phyloP scores from a whole-genome alignment of 2,888 invertebrate genomes.

The Gastracanthus pulcherrimus region DNA sequence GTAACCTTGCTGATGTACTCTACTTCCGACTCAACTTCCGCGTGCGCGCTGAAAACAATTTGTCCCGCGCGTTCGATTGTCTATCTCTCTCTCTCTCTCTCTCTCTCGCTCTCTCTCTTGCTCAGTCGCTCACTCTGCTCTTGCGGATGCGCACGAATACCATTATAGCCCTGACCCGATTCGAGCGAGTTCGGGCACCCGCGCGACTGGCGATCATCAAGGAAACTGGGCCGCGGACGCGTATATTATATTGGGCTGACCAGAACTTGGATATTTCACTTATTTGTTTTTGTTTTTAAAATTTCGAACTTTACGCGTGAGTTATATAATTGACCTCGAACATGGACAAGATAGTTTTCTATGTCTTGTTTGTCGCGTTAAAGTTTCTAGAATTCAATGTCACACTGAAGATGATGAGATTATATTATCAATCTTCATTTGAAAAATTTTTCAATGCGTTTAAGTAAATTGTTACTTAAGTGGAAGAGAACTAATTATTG shows the following conservation, averaged over 20 bases:
- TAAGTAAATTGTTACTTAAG: too few relatives aligned
- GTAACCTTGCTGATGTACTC: background rate
- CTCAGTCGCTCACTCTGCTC: background rate
- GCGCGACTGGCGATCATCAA: conserved; percentile 2
- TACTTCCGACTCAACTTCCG: conserved; percentile 25
- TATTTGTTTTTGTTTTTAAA: background rate
- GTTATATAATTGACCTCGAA: too few relatives aligned
- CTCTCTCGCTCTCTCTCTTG: background rate
- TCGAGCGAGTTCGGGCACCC: conserved; percentile 4
- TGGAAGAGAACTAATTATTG: too few relatives aligned
- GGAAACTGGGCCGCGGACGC: conserved; percentile 26
- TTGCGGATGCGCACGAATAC: conserved; percentile 28
- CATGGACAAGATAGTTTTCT: too few relatives aligned
- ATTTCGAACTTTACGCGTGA: background rate
- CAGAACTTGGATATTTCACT: background rate
- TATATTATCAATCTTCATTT: too few relatives aligned
- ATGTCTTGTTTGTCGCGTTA: too few relatives aligned
- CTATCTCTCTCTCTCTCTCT: background rate
- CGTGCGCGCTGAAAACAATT: conserved; percentile 44
- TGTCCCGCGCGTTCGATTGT: conserved; percentile 23
- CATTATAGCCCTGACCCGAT: conserved; percentile 50
- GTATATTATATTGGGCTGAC: background rate
- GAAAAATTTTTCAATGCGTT: too few relatives aligned
- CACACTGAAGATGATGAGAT: too few relatives aligned
- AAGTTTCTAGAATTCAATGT: too few relatives aligned